Base-by-base conservation (phyloP, 2,113 vertebrate species). In the Scomber colias region DNA sequence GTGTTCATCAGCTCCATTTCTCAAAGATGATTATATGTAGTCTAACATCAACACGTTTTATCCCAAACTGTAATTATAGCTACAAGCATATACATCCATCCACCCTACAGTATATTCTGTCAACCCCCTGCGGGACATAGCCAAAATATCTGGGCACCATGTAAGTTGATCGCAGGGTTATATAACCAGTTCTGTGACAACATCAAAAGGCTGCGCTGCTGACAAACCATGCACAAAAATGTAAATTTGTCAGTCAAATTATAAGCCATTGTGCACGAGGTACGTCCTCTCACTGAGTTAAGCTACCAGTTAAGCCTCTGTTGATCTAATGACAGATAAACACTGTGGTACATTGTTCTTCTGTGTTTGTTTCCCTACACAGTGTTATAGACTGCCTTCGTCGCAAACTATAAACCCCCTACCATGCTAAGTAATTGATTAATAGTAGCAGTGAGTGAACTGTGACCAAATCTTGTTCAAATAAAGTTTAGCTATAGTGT, bases 381-480 rank as follows among this genome's bases (percentile, higher is more conserved):
- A 9, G 35, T 9, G 35, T 40, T 40, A 40, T 7, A 40, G 35
- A 40, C 35, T 40, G 35, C 6, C 1, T 7, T 7, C 35, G 9
- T 9, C 54, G 19, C 27, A 27, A 27, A 17, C 45, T n/a, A 16
- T 17, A 3, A 1, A 27, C 53, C n/a, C 3, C 31, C 13, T 7
- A 4, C 14, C 5, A 71, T 7, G 21, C 17, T 21, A 24, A n/a
- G 44, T 55, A 17, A 51, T 3, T 46, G 19, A 80, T 67, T 35
- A 40, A 3, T 59, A 61, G 30, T 12, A 48, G 50, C 30, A 8
- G 40, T 3, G 57, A 21, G 57, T 17, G 30, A n/a, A n/a, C 17
- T n/a, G 13, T 53, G 48, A 60, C 51, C 35, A 69, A 77, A 85
- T 73, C 40, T 16, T 45, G 10, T 40, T 60, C 24, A 69, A 57